Base-by-base conservation (phyloP, 2,888 invertebrate genomes). In the Callyntrura guangdongensis region DNA sequence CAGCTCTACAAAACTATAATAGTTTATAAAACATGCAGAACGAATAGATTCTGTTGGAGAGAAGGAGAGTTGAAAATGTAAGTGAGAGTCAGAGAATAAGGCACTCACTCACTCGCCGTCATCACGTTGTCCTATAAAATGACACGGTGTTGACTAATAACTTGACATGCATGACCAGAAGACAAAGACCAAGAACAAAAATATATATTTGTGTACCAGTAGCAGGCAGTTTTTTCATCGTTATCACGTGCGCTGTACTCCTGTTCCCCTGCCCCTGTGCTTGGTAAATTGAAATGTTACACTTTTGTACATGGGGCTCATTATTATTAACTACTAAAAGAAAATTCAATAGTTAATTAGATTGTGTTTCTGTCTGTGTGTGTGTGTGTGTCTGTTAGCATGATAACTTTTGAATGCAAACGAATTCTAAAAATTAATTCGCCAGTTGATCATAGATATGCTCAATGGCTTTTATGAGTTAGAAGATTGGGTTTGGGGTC, bases 141-240 rank as follows among this genome's bases (percentile, higher is more conserved):
- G 77, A 77, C 77, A 81, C 5, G 25, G 17, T 81, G 61, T 17
- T 81, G 81, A 81, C 81, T 81, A 81, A 81, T 81, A 59, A 17
- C 27, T 20, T 81, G 81, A 81, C 81, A 81, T 81, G 81, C 81
- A 81, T 81, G 81, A 81, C 81, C 81, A 81, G 36, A 81, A 81
- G 56, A 79, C 79, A 79, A 79, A 79, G 79, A 77, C 49, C 77
- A 53, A 49, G 77, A 45, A 69, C 45, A 69, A 45, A 69, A 69
- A 17, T 69, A 45, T 36, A 36, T n/a, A 45, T 69, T 53, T 72
- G 22, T 12, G 20, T 22, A 49, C 8, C 53, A 77, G 49, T 12
- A 49, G 22, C 49, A 53, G 36, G 17, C 25, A 25, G 14, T 22
- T 49, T 53, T 53, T 11, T 20, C 45, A 1, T 20, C 47, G 0